Evolutionary conservation across 1,140 invertebrate genomes (phyloP), one percentile per base, ranked within the genome.

Genomic region (Procambarus clarkii): DNA sequence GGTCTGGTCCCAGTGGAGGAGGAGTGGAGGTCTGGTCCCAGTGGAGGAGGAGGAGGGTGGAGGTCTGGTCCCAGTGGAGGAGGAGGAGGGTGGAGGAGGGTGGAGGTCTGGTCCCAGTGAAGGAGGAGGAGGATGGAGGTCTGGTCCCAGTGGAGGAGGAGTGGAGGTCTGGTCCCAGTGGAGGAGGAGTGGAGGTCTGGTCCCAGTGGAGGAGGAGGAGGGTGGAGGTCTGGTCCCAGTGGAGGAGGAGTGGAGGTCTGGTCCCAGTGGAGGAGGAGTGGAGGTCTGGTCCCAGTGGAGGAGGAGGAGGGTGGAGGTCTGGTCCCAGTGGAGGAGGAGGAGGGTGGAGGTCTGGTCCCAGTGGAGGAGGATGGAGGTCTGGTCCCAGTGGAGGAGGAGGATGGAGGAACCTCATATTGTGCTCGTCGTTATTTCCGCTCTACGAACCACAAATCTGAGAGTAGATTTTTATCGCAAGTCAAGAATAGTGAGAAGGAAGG

Each of bases 341-440:
- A 80, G 78, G 78, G 4, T 46, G 21, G 11, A 46, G 54, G 44
- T 11, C 50, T 54, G 50, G 50, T 54, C 60, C 13, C 0, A 11
- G 60, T 64, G 60, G 18, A 64, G 60, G 8, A 64, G 15, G 54
- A 58, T 4, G 50, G 50, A 11, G 13, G 50, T 11, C 50, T 54
- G 50, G 50, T 54, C 50, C 18, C 1, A 18, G 60, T 21, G 18
- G 15, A 64, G 13, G 13, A 64, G 60, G 5, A 58, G 11, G 5
- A 58, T 58, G 54, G 54, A 64, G 81, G 81, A 13, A 45, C 45
- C 82, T 64, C 60, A 74, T 84, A 46, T 7, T 84, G 60, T 45
- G 64, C 34, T 21, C 15, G 18, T 84, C 78, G 58, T 80, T 71
- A 71, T 80, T 80, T 60, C 58, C 77, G 77, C 24, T 64, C 1